Conservation (phyloP, 2,888 invertebrate species). For the Gastracanthus pulcherrimus region DNA sequence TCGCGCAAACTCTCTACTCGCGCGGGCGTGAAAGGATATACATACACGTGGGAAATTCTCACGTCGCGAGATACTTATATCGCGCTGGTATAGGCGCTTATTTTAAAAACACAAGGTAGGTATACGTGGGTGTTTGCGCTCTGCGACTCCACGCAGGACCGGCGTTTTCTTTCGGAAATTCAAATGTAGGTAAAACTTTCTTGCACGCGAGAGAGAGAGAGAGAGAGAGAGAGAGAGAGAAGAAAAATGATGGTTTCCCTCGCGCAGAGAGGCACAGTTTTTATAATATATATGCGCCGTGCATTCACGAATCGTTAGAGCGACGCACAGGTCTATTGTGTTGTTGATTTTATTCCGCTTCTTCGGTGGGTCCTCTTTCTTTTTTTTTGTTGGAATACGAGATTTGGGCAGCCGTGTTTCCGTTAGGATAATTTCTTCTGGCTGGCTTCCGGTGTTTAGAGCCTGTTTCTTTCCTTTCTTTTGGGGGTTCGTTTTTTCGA, state of each 20-base stretch:
- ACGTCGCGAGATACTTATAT: conserved; percentile 44
- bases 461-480: background rate
- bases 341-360: background rate
- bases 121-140: too few relatives aligned
- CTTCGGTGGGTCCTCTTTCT: background rate
- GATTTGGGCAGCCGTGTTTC: background rate
- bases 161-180: conserved; percentile 26
- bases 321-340: background rate
- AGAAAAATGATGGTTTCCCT: background rate
- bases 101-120: background rate
- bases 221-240: too few relatives aligned
- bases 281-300: too few relatives aligned
- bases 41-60: conserved; percentile 57
- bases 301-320: background rate
- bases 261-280: background rate
- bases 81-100: background rate
- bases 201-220: too few relatives aligned
- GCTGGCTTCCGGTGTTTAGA: background rate
- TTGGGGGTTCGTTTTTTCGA: background rate
- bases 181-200: conserved; percentile 21
- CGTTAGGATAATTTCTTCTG: conserved; percentile 24
- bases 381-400: background rate
- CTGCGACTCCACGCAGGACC: too few relatives aligned
- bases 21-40: conserved; percentile 40
- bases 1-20: background rate